Conservation (phyloP, 2,113 vertebrate species). For the Rutilus rutilus region DNA sequence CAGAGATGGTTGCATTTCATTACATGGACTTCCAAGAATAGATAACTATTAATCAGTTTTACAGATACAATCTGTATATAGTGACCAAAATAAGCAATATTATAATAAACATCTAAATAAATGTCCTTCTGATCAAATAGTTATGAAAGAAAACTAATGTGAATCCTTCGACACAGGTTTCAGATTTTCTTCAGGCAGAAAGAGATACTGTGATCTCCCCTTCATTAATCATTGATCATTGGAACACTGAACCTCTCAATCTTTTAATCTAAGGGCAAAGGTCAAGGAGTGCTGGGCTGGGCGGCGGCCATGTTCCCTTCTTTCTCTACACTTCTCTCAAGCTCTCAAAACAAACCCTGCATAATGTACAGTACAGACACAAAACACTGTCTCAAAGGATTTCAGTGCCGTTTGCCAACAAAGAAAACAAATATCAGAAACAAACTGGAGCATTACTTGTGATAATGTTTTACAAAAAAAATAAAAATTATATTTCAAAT, state of each 20-base stretch:
- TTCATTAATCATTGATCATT: slow-evolving; percentile 75
- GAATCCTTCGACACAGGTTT: background rate
- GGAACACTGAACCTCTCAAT: slow-evolving; percentile 55
- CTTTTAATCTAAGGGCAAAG: slow-evolving; percentile 69
- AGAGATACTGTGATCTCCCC: background rate
- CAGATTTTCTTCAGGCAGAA: background rate
- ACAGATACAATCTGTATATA: background rate
- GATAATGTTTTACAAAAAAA: background rate
- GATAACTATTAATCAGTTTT: background rate
- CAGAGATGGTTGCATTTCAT: no score
- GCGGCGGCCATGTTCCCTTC: slow-evolving; percentile 25
- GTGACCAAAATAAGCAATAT: background rate
- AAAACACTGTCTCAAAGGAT: background rate
- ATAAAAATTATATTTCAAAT: background rate
- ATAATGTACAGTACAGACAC: background rate
- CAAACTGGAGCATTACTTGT: background rate
- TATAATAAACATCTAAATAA: background rate
- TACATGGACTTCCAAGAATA: background rate
- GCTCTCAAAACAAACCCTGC: background rate
- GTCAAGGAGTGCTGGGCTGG: slow-evolving; percentile 63
- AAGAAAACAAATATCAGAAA: background rate
- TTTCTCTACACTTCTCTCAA: background rate
- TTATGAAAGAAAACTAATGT: background rate
- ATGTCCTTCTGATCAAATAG: background rate
- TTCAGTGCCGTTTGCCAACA: background rate